Percentiles rank a stretch among this genome's conserved stretches.
phyloP scores from a whole-genome alignment of 2,888 invertebrate genomes.

The Cyclophora punctaria region DNA sequence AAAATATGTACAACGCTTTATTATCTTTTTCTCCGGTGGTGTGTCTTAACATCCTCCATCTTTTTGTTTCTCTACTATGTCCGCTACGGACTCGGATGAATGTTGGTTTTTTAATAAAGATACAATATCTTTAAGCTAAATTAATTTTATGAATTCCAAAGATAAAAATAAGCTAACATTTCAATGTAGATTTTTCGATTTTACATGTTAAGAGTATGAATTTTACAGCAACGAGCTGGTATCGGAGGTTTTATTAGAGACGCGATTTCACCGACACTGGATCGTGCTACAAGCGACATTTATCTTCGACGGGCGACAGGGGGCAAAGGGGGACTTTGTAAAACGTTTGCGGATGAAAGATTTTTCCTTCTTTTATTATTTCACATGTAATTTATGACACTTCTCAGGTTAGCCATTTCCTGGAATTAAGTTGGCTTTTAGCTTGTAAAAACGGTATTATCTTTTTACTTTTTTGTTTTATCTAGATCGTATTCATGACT shows the following conservation, averaged over 20 bases:
- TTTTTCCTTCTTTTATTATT: conserved; percentile 63
- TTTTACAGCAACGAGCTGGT: conserved; percentile 26
- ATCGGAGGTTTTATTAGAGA: conserved; percentile 46
- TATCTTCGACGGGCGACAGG: conserved; percentile 41
- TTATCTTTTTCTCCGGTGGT: conserved; percentile 68
- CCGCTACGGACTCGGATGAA: conserved; percentile 18
- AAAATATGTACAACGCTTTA: conserved; percentile 62
- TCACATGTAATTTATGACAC: conserved; percentile 65
- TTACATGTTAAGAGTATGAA: conserved; percentile 12
- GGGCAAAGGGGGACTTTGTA: conserved; percentile 46
- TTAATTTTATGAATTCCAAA: not conserved
- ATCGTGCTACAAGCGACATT: conserved; percentile 59
- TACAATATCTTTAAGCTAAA: conserved; percentile 25
- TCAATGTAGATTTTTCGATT: conserved; percentile 1
- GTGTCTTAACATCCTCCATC: conserved; percentile 55
- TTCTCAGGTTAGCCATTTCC: conserved; percentile 40
- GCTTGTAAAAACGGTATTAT: conserved; percentile 25
- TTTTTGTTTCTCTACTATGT: conserved; percentile 37
- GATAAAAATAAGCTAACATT: not conserved
- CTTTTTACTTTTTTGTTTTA: conserved; percentile 6
- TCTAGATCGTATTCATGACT: not conserved
- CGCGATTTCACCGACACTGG: conserved; percentile 51
- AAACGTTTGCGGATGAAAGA: conserved; percentile 62
- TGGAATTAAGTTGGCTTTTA: conserved; percentile 36
- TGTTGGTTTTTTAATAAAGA: conserved; percentile 44